Evolutionary conservation across 2,113 vertebrate genomes (phyloP).

Genomic region (Carassius auratus): DNA sequence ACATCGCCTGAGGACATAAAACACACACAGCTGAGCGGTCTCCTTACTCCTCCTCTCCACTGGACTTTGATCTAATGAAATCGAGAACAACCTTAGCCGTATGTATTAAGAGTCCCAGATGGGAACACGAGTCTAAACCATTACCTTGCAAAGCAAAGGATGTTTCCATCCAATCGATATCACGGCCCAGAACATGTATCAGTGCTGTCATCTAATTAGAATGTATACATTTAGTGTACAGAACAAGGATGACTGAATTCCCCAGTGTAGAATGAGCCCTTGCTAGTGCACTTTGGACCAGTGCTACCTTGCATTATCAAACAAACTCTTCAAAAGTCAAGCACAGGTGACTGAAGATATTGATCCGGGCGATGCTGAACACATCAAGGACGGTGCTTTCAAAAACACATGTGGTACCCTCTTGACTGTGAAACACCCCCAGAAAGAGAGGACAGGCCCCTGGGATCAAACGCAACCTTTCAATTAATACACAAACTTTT

Average conservation of each 20-base stretch:
- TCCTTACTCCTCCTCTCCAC: constrained; percentile 11
- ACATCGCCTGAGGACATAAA: constrained; percentile 30
- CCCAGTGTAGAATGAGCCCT: background rate
- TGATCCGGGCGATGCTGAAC: constrained; percentile 21
- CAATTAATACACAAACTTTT: background rate
- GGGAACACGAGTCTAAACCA: constrained; percentile 26
- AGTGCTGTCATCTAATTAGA: background rate
- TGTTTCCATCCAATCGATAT: constrained; percentile 34
- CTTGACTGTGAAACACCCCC: background rate
- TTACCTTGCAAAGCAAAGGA: constrained; percentile 27
- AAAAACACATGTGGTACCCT: background rate
- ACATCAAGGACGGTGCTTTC: constrained; percentile 27
- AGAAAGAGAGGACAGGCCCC: background rate
- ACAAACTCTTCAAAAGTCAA: constrained; percentile 41
- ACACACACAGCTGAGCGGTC: constrained; percentile 12
- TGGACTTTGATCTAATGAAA: constrained; percentile 37
- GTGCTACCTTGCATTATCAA: constrained; percentile 33
- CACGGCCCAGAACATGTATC: background rate
- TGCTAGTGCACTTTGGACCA: constrained; percentile 4
- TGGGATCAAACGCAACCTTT: constrained; percentile 32
- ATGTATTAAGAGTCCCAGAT: constrained; percentile 24
- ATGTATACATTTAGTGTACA: background rate
- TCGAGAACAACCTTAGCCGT: constrained; percentile 34
- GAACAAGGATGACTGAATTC: background rate
- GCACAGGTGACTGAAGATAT: constrained; percentile 58